Base-by-base conservation (phyloP, 2,888 invertebrate species). In the Hypsopygia costalis region DNA sequence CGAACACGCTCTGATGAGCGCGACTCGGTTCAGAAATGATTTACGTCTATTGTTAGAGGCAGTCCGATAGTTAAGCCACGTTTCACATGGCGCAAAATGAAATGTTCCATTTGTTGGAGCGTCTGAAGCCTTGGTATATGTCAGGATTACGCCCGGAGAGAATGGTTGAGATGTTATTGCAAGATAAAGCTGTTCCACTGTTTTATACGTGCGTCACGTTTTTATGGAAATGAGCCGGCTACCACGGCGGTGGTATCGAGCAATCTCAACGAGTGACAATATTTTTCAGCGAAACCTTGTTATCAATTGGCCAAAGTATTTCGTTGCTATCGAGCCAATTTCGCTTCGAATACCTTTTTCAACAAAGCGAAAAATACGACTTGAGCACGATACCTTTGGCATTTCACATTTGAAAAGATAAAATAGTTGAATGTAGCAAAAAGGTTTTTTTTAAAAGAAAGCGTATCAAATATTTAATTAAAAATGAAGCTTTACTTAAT, bases 31-130 rank as follows among this genome's bases (percentile, higher is more conserved):
- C 44, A 44, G 52, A 56, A 60, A 62, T 64, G 59, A 64, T 62
- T 63, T 47, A 64, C 51, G 51, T 51, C 51, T 46, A 59, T 62
- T 62, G 62, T 62, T 60, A 41, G 44, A 47, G 25, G 25, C 8
- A 25, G 48, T 45, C 44, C 47, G 41, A 59, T 54, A 58, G 49
- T 55, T 43, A 37, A 44, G 39, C 34, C 47, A 44, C 43, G 42
- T 47, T 31, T 11, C 31, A 31, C 31, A 31, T 31, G 7, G 22
- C 25, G 43, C 22, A n/a, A 42, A 42, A 46, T 42, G 45, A 34
- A 42, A 42, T 36, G 36, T 31, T 33, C 41, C 30, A 27, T 41
- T 41, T 40, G 45, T 42, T 34, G 39, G 38, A 31, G 36, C 33
- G 8, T 8, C 31, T 11, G 11, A 7, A 31, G 36, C 22, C 25